Evolutionary conservation across 2,888 invertebrate genomes (phyloP).

Genomic region (Hirtodrosophila duncani): DNA sequence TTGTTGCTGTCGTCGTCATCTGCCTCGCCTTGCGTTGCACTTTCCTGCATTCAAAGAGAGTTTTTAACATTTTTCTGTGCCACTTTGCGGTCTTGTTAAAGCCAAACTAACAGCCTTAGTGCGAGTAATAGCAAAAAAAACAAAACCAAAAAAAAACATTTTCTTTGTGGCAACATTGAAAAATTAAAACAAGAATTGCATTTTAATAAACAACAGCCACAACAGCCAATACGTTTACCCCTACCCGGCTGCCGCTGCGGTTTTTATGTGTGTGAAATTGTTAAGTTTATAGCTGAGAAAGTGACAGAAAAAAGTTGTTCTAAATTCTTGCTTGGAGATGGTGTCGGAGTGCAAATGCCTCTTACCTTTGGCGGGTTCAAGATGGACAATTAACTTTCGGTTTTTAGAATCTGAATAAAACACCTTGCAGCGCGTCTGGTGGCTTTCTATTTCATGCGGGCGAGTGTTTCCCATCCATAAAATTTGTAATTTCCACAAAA

Average conservation of each 20-base stretch:
- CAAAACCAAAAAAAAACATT: constrained; percentile 39
- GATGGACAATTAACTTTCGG: constrained; percentile 49
- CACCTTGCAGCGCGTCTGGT: constrained; percentile 2
- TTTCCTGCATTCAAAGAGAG: constrained; percentile 40
- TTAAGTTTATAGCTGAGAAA: constrained; percentile 47
- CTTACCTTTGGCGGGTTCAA: constrained; percentile 28
- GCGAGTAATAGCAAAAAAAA: constrained; percentile 27
- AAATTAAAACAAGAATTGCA: constrained; percentile 53
- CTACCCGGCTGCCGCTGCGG: constrained; percentile 27
- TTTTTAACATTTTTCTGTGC: constrained; percentile 57
- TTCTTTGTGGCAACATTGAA: constrained; percentile 39
- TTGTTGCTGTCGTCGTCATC: constrained; percentile 14
- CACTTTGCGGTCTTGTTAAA: constrained; percentile 51
- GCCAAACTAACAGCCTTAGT: constrained; percentile 16
- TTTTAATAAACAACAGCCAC: constrained; percentile 59
- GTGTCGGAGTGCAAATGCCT: constrained; percentile 24
- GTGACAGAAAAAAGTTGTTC: constrained; percentile 47
- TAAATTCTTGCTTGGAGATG: constrained; percentile 47
- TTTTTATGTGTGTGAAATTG: constrained; percentile 55
- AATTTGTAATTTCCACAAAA: constrained; percentile 56
- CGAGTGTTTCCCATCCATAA: constrained; percentile 41
- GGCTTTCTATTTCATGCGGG: constrained; percentile 67
- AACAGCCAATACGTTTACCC: constrained; percentile 16
- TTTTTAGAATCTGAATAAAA: constrained; percentile 40
- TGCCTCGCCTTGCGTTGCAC: constrained; percentile 50